Base-by-base conservation (phyloP, 2,797 vertebrate genomes). In the Liasis olivaceus region DNA sequence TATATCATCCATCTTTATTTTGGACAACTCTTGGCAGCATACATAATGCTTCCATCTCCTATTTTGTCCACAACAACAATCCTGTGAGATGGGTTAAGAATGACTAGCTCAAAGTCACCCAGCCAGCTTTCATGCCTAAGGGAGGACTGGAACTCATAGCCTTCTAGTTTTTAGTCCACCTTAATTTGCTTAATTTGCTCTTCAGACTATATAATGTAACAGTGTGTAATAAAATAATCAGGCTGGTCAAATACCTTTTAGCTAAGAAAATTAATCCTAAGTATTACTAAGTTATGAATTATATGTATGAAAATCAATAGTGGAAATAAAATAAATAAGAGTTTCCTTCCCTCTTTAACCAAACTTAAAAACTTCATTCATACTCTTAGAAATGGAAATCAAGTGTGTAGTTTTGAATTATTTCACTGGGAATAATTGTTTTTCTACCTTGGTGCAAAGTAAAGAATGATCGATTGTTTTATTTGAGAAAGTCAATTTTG, bases 401-500 rank as follows among this genome's bases (percentile, higher is more conserved):
- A 89, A n/a, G 54, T 66, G 63, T 84, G 28, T 42, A 69, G 60
- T 91, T 94, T 22, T 90, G 69, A 93, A 85, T 60, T 91, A 47
- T 92, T 90, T 11, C 13, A 90, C 15, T 87, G n/a, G 93, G 91
- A 7, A 17, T 17, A 92, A 85, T 6, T 69, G 14, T 92, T 94
- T 88, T 87, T 96, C 85, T 62, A 89, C 56, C 92, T 94, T 62
- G 15, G 64, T 92, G 89, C 90, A 93, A 89, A 93, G 24, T 90
- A 87, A 94, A 91, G 8, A 81, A 17, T 93, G 92, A 93, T 69
- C 89, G 77, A 95, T 62, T 93, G 24, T 60, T 89, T 93, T 89
- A 88, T 94, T 96, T 95, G 91, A 92, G 2, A 24, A 85, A 95
- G 95, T 96, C 95, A 85, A 93, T 97, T 62, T 42, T 92, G n/a